Conservation (phyloP, 1,140 invertebrate genomes). For the Cydia amplana region DNA sequence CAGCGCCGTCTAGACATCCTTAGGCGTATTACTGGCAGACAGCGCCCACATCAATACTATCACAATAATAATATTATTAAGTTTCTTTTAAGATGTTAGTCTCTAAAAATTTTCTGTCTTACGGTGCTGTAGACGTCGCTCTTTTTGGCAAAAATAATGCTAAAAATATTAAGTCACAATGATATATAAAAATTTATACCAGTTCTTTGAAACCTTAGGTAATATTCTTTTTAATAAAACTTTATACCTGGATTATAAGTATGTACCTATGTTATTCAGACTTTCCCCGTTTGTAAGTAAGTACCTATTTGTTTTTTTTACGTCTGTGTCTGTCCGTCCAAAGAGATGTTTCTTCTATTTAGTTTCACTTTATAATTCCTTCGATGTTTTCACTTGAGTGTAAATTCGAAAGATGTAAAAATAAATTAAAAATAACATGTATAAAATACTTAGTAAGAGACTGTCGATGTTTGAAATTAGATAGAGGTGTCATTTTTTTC, state of each 20-base stretch:
- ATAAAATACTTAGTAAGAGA: slow-evolving; percentile 68
- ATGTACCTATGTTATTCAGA: neutral
- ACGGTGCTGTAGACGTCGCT: neutral
- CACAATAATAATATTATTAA: neutral
- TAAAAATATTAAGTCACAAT: neutral
- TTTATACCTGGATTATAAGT: neutral
- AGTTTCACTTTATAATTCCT: slow-evolving; percentile 57
- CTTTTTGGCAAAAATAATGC: neutral
- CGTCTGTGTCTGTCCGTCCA: slow-evolving; percentile 76
- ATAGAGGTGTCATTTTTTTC: slow-evolving; percentile 56
- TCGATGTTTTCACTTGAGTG: slow-evolving; percentile 48
- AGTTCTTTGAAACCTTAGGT: neutral
- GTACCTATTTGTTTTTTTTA: slow-evolving; percentile 35
- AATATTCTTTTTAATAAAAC: neutral
- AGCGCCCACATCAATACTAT: neutral
- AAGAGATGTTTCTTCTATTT: slow-evolving; percentile 46
- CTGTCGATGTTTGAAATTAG: slow-evolving; percentile 58
- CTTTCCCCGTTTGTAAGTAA: neutral
- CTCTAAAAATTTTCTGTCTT: too few relatives aligned
- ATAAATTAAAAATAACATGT: slow-evolving; percentile 59
- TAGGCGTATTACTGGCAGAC: neutral
- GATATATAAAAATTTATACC: neutral
- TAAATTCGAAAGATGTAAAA: slow-evolving; percentile 66
- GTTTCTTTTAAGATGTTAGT: too few relatives aligned
- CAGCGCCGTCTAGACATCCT: neutral